Evolutionary conservation across 2,113 vertebrate species (phyloP), one percentile per base, ranked within the genome.

Genomic region (Stictonetta naevosa): DNA sequence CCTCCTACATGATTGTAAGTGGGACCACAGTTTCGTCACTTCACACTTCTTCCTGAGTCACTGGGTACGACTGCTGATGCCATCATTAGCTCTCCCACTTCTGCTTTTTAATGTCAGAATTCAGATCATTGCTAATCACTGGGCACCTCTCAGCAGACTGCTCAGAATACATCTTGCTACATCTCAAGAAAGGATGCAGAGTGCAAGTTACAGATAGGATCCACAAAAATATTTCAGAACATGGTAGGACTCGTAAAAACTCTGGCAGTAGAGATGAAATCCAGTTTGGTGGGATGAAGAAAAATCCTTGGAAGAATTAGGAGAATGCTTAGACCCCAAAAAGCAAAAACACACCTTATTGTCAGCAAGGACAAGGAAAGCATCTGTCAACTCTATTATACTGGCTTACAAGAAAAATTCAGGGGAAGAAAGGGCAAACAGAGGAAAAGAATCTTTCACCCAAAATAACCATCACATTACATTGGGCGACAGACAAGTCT

Each of bases 11-110:
- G 62, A 62, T 26, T 67, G 28, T 26, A 28, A 20, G 21, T 6
- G 66, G 38, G 10, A 46, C 55, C 52, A 21, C 15, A 26, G 62
- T 6, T 31, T 17, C 25, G 17, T 42, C 56, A 42, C 38, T 31
- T 73, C 2, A 8, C 0, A 4, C 11, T 48, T 40, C 38, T 25
- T 81, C 58, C 58, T 0, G 1, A 31, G 29, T 29, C 18, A 5
- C 34, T 33, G n/a, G 0, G 0, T 4, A 48, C 33, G 8, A 33
- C 13, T 1, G 28, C 5, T 1, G 6, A 83, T 18, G 42, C 25
- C 78, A 55, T 8, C 8, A 2, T 26, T 69, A 77, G 18, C 34
- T 62, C 40, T 77, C 59, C 36, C 59, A 58, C 0, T 0, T 58
- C 44, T 6, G 1, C 44, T 20, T 55, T 63, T 58, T 59, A 10